A percentile compares a stretch with the other conserved stretches of the same genome.
These are phyloP conservation scores for Mesocentrotus franciscanus DNA, from an alignment of 53 echinoderm and acorn worm species.

Conservation along the genomic window DNA sequence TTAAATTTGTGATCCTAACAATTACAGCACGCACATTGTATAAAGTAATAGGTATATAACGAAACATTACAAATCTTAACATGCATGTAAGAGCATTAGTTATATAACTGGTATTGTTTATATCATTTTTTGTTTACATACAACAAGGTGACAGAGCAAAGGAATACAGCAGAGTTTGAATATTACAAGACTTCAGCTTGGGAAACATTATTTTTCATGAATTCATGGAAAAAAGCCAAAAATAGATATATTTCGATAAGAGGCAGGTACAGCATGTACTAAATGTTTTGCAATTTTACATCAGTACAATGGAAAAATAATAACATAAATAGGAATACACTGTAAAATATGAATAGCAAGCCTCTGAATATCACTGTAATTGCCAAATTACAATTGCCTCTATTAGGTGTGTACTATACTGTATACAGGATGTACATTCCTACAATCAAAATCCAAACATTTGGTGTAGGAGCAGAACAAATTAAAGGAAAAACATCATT, in stretches of 20 bases:
- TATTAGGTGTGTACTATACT: background rate
- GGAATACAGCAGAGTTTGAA: background rate
- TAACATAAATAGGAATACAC: conserved; percentile 17
- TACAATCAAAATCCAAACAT: background rate
- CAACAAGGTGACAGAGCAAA: conserved; percentile 2
- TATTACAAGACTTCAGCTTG: background rate
- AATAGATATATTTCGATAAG: conserved; percentile 29
- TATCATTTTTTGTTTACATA: background rate
- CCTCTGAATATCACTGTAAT: background rate
- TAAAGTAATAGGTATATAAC: too few relatives aligned
- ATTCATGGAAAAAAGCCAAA: background rate
- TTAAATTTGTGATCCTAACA: too few relatives aligned
- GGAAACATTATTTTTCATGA: background rate
- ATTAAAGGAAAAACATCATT: background rate
- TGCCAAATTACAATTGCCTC: background rate
- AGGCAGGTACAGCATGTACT: background rate
- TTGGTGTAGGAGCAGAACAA: background rate
- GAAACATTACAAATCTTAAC: too few relatives aligned
- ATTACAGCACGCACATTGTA: too few relatives aligned
- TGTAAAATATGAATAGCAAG: background rate
- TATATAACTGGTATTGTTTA: too few relatives aligned
- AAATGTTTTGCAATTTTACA: background rate
- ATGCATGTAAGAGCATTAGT: too few relatives aligned
- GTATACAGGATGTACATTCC: too few relatives aligned
- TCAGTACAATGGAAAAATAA: background rate